Conservation (phyloP, 2,113 vertebrate species). For the Callaeas wilsoni region DNA sequence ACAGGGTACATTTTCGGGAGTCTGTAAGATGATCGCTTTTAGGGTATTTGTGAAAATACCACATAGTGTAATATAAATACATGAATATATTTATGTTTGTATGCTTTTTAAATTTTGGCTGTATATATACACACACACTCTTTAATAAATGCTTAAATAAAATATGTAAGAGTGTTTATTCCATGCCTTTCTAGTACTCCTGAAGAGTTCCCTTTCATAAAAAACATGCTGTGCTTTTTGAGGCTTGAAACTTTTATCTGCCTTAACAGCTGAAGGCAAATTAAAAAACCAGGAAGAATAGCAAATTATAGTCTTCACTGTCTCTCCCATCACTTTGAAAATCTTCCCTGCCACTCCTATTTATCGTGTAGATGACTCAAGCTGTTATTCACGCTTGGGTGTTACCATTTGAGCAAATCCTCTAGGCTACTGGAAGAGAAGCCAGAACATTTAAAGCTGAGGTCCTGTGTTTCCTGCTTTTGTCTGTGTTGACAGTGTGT, state of each 20-base stretch:
- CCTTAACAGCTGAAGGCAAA: not conserved
- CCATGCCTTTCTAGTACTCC: not conserved
- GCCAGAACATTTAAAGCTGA: not conserved
- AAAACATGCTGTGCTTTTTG: not conserved
- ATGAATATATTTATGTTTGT: not conserved
- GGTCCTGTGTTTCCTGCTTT: slow-evolving; percentile 5
- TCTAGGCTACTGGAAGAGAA: slow-evolving; percentile 3
- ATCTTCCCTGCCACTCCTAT: slow-evolving; percentile 21
- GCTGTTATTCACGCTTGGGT: slow-evolving; percentile 21
- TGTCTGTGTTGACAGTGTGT: not conserved
- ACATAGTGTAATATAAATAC: not conserved
- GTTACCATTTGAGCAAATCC: not conserved
- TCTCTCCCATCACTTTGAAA: slow-evolving; percentile 29
- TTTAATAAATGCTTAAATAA: not conserved
- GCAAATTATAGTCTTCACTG: not conserved
- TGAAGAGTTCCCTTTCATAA: not conserved
- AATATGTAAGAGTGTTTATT: not conserved
- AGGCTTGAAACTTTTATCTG: not conserved
- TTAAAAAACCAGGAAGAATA: slow-evolving; percentile 12
- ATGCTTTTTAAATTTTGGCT: not conserved
- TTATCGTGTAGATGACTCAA: not conserved
- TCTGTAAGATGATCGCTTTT: not conserved
- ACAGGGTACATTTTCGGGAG: not conserved
- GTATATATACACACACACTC: not conserved
- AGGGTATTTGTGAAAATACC: not conserved